A percentile compares a stretch with the other conserved stretches of the same genome.
These are phyloP conservation scores for Pocillopora grandis DNA, from an alignment of 92 coral and sea anemone species.

Conservation along the genomic window DNA sequence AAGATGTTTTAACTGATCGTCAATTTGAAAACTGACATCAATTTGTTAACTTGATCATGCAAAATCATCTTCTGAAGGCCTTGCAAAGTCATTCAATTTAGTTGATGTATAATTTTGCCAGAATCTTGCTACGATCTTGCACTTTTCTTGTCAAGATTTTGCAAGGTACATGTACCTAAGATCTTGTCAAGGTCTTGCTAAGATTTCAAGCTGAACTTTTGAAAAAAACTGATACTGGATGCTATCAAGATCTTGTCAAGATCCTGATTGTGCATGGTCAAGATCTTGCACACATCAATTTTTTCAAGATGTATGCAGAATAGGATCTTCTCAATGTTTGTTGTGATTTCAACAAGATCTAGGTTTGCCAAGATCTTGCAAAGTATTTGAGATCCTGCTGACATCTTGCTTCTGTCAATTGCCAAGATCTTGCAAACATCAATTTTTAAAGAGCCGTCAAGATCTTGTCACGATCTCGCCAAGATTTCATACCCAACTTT, in stretches of 20 bases:
- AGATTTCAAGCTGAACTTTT: neutral
- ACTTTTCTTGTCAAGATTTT: slow-evolving; percentile 18
- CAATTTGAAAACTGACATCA: too few species aligned
- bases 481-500: neutral
- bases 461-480: neutral
- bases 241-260: too few species aligned
- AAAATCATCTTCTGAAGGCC: too few species aligned
- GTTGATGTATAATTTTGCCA: neutral
- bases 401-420: neutral
- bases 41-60: too few species aligned
- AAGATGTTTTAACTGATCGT: too few species aligned
- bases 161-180: neutral
- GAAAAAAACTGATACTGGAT: neutral
- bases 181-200: neutral
- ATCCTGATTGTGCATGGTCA: too few species aligned
- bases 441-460: too few species aligned
- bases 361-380: neutral
- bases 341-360: neutral
- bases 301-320: too few species aligned
- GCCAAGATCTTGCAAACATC: slow-evolving; percentile 6
- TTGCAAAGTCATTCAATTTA: too few species aligned
- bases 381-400: neutral
- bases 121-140: slow-evolving; percentile 2
- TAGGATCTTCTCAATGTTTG: too few species aligned
- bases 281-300: too few species aligned